These are phyloP conservation scores for Ophioninae sp. DNA, from an alignment of 2,888 invertebrate species.

Conservation along the genomic window DNA sequence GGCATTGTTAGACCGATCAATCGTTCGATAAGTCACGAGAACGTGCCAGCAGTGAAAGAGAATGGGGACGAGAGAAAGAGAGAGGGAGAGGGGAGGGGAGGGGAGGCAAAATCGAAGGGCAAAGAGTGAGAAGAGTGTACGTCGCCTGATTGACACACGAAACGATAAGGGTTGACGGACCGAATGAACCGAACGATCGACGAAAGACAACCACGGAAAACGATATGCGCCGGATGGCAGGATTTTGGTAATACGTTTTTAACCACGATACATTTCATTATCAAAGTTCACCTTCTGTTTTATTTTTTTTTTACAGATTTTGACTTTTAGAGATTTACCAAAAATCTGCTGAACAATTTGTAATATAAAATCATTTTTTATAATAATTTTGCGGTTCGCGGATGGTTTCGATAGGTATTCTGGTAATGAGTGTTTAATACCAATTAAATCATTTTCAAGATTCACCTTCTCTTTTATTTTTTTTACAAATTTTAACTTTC, in stretches of 20 bases:
- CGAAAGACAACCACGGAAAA: constrained; percentile 23
- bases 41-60: constrained; percentile 59
- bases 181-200: constrained; percentile 53
- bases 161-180: constrained; percentile 74
- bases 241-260: not conserved
- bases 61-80: constrained; percentile 9
- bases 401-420: too few species aligned
- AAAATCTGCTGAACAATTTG: too few species aligned
- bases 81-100: not conserved
- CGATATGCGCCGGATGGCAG: not conserved
- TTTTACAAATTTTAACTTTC: not conserved
- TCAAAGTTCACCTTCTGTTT: too few species aligned
- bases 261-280: too few species aligned
- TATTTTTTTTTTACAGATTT: too few species aligned
- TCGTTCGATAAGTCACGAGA: constrained; percentile 74
- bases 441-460: too few species aligned
- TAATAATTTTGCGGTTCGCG: too few species aligned
- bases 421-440: too few species aligned
- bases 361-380: too few species aligned
- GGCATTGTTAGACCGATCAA: constrained; percentile 76
- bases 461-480: too few species aligned
- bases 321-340: not conserved
- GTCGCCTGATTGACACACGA: constrained; percentile 72
- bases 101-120: constrained; percentile 9
- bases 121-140: constrained; percentile 10